Percentiles rank a stretch among this genome's conserved stretches.
phyloP scores from a whole-genome alignment of 2,888 invertebrate genomes.

The Ophion slaviceki region DNA sequence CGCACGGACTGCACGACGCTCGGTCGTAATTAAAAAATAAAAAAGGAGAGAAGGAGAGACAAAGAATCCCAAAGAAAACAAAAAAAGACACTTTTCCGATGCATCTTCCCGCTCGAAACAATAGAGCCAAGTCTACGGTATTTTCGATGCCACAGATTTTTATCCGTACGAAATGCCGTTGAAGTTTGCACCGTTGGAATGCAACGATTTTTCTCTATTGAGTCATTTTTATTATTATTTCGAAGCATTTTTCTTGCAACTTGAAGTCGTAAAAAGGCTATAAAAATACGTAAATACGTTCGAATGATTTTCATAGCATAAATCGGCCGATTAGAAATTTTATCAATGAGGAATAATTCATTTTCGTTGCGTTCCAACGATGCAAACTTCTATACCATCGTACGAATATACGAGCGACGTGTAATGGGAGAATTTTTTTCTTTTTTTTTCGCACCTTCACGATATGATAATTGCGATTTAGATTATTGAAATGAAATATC shows the following conservation, averaged over 20 bases:
- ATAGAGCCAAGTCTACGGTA: not conserved
- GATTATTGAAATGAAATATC: not conserved
- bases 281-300: too few relatives aligned
- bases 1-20: slow-evolving; percentile 12
- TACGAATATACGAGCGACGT: not conserved
- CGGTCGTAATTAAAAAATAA: not conserved
- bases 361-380: too few relatives aligned
- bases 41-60: not conserved
- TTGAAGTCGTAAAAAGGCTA: too few relatives aligned
- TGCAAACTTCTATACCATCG: too few relatives aligned
- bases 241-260: too few relatives aligned
- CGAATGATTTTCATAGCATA: too few relatives aligned
- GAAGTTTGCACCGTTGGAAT: too few relatives aligned
- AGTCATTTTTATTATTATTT: too few relatives aligned
- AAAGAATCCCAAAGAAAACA: not conserved
- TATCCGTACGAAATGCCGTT: not conserved
- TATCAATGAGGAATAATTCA: too few relatives aligned
- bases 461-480: not conserved
- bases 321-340: too few relatives aligned
- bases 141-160: not conserved
- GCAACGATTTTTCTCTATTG: too few relatives aligned
- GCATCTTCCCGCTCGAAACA: not conserved
- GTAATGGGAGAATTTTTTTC: not conserved
- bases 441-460: not conserved
- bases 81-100: not conserved